These are phyloP conservation scores for Telmatochromis bifrenatus DNA, from an alignment of 2,113 vertebrate species.

Conservation along the genomic window DNA sequence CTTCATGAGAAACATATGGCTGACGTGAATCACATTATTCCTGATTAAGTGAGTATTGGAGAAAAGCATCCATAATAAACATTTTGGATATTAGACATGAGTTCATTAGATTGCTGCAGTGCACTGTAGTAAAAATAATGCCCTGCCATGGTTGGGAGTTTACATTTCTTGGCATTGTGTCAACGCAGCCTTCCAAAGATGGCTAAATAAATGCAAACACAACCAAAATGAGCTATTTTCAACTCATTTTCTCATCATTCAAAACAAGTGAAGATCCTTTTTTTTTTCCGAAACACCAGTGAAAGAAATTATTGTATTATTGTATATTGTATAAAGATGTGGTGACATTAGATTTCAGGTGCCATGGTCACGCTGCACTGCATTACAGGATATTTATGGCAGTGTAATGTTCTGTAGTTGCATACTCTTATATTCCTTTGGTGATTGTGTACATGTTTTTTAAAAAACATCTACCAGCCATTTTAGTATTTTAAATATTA, in stretches of 20 bases:
- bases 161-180: background rate
- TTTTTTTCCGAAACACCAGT: background rate
- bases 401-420: background rate
- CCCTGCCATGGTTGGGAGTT: background rate
- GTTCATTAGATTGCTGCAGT: conserved; percentile 13
- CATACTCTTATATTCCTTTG: background rate
- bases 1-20: conserved; percentile 72
- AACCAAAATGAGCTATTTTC: background rate
- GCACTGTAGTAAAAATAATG: background rate
- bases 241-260: background rate
- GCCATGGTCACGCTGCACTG: background rate
- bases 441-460: background rate
- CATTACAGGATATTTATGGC: background rate
- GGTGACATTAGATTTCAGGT: background rate
- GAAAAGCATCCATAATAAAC: conserved; percentile 54
- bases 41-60: conserved; percentile 59
- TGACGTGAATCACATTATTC: conserved; percentile 65
- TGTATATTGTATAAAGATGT: background rate
- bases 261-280: background rate
- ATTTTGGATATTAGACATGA: conserved; percentile 23
- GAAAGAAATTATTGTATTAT: background rate
- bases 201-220: conserved; percentile 1
- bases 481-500: background rate
- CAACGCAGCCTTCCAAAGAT: background rate
- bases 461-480: background rate